Evolutionary conservation across 1,140 invertebrate genomes (phyloP), one percentile per base, ranked within the genome.

Genomic region (Nymphalis io): DNA sequence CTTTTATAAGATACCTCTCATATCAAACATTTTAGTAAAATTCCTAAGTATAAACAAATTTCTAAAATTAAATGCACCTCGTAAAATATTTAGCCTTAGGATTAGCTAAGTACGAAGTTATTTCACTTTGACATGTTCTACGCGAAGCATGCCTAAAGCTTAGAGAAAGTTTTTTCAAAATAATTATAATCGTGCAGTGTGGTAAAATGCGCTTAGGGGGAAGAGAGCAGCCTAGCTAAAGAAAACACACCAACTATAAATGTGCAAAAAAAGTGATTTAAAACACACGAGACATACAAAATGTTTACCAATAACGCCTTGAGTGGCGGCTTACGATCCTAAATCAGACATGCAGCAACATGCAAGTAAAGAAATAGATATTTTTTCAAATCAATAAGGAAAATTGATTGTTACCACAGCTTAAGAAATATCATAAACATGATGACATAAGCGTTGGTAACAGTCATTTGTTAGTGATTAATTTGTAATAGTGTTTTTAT

Each of bases 181-280:
- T 89, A 88, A 91, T 89, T 84, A 88, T 89, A 91, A 91, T 88
- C 89, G 89, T 91, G 89, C 89, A 82, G 81, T 85, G 88, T 91
- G 89, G 84, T 88, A 90, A 91, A 88, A 91, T 88, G 86, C 87
- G 81, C 62, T 82, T 88, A 86, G 80, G 89, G 87, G 86, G 46
- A 71, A 91, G 86, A 89, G 86, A 90, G 87, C 88, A 76, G 89
- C 88, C 86, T 91, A 89, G 87, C 88, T 90, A 91, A 88, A 85
- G 75, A 91, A 89, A 90, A 86, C 83, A 90, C 87, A 88, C 69
- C 82, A 80, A 88, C 87, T 90, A 90, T 75, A 82, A 89, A 89
- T 89, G 89, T 91, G 89, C 89, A 91, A 90, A 91, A 85, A 85
- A 91, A 91, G 88, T 91, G 89, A 83, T 85, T 86, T 61, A 73